Base-by-base conservation (phyloP, 2,113 vertebrate species). In the Trematocara nigrifrons region DNA sequence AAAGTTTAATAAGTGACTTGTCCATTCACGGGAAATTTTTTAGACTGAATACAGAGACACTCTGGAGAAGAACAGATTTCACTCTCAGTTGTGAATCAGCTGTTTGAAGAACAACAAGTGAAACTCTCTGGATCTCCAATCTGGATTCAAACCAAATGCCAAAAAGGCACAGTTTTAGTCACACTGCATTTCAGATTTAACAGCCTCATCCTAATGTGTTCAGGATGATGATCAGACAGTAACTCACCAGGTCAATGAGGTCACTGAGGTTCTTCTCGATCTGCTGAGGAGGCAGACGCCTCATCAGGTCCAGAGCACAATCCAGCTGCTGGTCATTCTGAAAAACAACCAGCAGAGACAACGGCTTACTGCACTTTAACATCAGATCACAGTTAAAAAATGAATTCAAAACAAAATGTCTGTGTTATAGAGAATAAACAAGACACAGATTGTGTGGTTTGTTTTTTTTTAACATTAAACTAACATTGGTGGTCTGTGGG, bases 231-330 rank as follows among this genome's bases (percentile, higher is more conserved):
- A 59, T 45, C 40, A 51, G 76, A 54, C 42, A 29, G 20, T 18
- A 56, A 94, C 98, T 93, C 89, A 99, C 98, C 98, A 99, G 94
- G 95, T 99, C 99, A 47, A 99, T 99, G 96, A 99, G 98, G 97
- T 99, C 99, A 11, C 99, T 99, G 95, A 99, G 98, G 97, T 99
- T 99, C 91, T 99, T 99, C 97, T 99, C 99, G 6, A 99, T 99
- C 95, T 99, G 99, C 95, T 99, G 99, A 0, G 98, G 99, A 96
- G 99, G 99, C 97, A 99, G 96, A 87, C 98, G 99, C 97, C 99
- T 99, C 99, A 99, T 99, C 94, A 99, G 96, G 95, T 99, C 99
- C 97, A 99, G 98, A 95, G 99, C 99, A 98, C 98, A 99, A 94
- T 99, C 99, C 93, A 99, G 96, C 97, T 99, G 98, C 95, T 98